Conservation (phyloP, 2,888 invertebrate genomes). For the Hecatera dysodea region DNA sequence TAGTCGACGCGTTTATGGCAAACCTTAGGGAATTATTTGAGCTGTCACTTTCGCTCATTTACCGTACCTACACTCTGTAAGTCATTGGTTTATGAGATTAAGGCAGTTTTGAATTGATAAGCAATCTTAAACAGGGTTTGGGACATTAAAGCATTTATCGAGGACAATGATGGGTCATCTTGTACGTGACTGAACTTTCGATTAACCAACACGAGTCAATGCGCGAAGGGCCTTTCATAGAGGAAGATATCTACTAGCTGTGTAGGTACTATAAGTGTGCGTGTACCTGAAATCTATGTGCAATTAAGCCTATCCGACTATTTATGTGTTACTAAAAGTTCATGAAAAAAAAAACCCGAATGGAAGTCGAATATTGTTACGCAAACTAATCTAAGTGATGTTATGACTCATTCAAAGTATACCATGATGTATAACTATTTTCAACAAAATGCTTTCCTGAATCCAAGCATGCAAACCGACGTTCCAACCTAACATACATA, state of each 20-base stretch:
- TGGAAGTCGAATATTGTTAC: neutral
- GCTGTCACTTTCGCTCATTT: constrained; percentile 27
- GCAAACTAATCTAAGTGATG: neutral
- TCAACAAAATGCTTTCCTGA: constrained; percentile 10
- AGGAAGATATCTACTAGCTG: neutral
- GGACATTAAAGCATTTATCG: constrained; percentile 36
- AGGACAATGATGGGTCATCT: constrained; percentile 40
- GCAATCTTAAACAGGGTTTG: constrained; percentile 42
- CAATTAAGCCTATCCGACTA: neutral
- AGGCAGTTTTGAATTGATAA: constrained; percentile 37
- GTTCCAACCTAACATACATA: constrained; percentile 40
- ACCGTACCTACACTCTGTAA: constrained; percentile 32
- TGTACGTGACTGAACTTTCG: constrained; percentile 39
- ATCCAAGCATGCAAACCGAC: constrained; percentile 28
- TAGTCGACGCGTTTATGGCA: constrained; percentile 76
- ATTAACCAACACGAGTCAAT: constrained; percentile 9
- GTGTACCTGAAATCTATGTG: neutral
- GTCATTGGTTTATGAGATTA: constrained; percentile 49
- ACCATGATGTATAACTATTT: neutral
- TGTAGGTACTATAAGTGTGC: neutral
- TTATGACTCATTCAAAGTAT: neutral
- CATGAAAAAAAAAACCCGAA: neutral
- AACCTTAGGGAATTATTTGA: constrained; percentile 63
- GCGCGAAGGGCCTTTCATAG: neutral
- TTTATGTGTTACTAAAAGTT: too few species aligned